These are phyloP conservation scores for Callithrix jacchus DNA, from an alignment of 2,113 vertebrate species.

Conservation along the genomic window DNA sequence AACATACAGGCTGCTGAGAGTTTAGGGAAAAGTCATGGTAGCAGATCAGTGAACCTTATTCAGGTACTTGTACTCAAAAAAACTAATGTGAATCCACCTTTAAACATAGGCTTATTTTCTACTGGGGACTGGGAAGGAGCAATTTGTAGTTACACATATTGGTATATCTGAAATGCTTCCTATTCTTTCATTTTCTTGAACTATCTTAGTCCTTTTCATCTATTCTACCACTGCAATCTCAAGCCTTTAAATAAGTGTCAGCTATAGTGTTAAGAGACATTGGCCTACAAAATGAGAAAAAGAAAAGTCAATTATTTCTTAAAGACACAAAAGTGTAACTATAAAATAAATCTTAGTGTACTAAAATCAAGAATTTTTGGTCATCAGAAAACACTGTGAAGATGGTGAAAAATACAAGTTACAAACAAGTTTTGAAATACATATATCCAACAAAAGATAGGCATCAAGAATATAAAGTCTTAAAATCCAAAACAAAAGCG, in stretches of 20 bases:
- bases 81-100: not conserved
- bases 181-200: conserved; percentile 4
- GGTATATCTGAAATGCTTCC: not conserved
- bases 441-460: not conserved
- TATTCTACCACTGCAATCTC: not conserved
- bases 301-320: not conserved
- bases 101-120: conserved; percentile 10
- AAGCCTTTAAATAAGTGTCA: conserved; percentile 7
- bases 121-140: not conserved
- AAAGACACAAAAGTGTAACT: conserved; percentile 12
- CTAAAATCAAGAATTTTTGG: conserved; percentile 7
- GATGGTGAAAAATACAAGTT: not conserved
- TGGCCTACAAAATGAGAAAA: conserved; percentile 32
- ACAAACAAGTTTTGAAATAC: conserved; percentile 17
- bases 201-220: not conserved
- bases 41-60: not conserved
- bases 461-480: not conserved
- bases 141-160: not conserved
- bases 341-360: not conserved
- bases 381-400: conserved; percentile 15
- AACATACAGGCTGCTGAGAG: not conserved
- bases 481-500: conserved; percentile 30
- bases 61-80: not conserved
- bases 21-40: not conserved
- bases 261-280: not conserved